Evolutionary conservation across 2,888 invertebrate genomes (phyloP), one percentile per base, ranked within the genome.

Genomic region (Kuschelorhynchus macadamiae): DNA sequence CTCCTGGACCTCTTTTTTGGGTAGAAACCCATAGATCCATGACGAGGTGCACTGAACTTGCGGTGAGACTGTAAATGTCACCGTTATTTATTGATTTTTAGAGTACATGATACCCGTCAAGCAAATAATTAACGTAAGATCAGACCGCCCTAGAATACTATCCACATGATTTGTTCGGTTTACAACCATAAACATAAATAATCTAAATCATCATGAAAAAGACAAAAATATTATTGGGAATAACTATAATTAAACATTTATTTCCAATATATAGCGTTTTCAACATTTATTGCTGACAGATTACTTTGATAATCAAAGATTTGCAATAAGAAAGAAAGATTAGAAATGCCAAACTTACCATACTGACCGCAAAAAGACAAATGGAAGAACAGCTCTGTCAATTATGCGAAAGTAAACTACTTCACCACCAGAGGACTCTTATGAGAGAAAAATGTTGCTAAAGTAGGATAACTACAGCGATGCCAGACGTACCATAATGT

Each of bases 1-100:
- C 97, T 92, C 76, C 90, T 90, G 76, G 96, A 93, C 77, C 99
- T 91, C 87, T 99, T 99, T 87, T 98, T 98, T 81, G 99, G 99
- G 86, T 98, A 94, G 90, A 99, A 99, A 78, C 98, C 98, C 95
- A 99, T 97, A 62, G 98, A 98, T 80, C 99, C 99, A 91, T 99
- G 99, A 78, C 99, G 95, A 79, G 99, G 99, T 44, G 98, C 98
- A 83, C 97, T 98, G 86, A 99, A 99, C 85, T 99, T 99, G 84
- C 99, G 92, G 88, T 99, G 99, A 87, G 98, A 98, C 99, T 98
- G 85, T 73, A 90, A 86, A 75, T 1, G 59, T 55, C 61, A 32
- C 14, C n/a, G n/a, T n/a, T 1, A 5, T 25, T 25, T 25, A 25
- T 5, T 25, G 7, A 25, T 25, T 5, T 7, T 5, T 5, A 5